Evolutionary conservation across 2,888 invertebrate species (phyloP).

Genomic region (Priocnemis perturbator): DNA sequence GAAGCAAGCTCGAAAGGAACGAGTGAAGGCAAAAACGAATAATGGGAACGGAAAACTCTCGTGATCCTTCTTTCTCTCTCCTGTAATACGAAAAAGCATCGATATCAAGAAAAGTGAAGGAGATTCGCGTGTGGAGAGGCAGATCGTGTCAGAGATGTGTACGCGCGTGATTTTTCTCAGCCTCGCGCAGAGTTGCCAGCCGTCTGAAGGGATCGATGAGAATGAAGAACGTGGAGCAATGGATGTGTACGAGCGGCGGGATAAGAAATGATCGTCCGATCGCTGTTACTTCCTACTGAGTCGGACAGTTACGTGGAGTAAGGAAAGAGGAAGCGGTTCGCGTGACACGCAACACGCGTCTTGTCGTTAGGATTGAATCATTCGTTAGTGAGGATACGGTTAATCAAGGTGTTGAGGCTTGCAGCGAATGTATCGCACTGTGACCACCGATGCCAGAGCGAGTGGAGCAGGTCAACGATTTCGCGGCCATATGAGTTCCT

Average conservation of each 20-base stretch:
- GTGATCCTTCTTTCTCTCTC: too few species aligned
- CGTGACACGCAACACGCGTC: slow-evolving; percentile 38
- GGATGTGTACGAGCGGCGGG: slow-evolving; percentile 31
- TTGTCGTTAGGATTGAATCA: slow-evolving; percentile 26
- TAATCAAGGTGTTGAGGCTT: too few species aligned
- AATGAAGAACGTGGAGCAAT: slow-evolving; percentile 36
- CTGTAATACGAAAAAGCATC: slow-evolving; percentile 2
- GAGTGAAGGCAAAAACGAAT: too few species aligned
- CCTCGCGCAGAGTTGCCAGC: neutral
- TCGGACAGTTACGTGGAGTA: slow-evolving; percentile 32
- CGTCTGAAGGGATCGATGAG: slow-evolving; percentile 38
- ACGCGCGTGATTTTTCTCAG: neutral
- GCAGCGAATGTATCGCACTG: too few species aligned
- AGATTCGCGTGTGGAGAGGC: slow-evolving; percentile 25
- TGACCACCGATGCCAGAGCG: too few species aligned
- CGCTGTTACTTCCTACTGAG: slow-evolving; percentile 30
- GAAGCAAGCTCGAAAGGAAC: too few species aligned
- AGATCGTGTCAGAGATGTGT: slow-evolving; percentile 13
- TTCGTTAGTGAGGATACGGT: slow-evolving; percentile 29
- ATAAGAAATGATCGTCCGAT: slow-evolving; percentile 49
- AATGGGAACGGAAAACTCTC: too few species aligned
- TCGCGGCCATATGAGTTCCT: too few species aligned
- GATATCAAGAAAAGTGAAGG: slow-evolving; percentile 11
- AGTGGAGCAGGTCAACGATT: too few species aligned
- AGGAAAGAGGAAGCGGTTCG: slow-evolving; percentile 35